These are phyloP conservation scores for Pristionchus exspectatus DNA, from an alignment of 2,888 invertebrate species.

Conservation along the genomic window DNA sequence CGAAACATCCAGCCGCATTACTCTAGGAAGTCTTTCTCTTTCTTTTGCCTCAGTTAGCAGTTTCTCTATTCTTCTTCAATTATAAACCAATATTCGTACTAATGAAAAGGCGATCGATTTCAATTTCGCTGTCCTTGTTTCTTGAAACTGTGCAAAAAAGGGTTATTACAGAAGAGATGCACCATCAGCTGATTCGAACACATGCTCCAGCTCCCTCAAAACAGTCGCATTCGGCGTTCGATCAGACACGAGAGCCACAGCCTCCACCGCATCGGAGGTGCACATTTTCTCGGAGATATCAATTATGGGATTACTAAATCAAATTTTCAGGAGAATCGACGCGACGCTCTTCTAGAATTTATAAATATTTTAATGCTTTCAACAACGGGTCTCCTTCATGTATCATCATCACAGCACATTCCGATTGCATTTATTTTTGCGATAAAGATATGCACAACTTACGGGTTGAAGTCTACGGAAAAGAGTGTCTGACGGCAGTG, in stretches of 20 bases:
- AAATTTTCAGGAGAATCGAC: conserved; percentile 49
- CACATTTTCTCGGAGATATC: no score
- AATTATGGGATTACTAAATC: background rate
- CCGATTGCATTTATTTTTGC: background rate
- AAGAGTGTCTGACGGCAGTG: no score
- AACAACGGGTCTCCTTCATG: background rate
- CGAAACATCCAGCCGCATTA: no score
- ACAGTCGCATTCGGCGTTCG: background rate
- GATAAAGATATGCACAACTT: no score
- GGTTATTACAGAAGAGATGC: conserved; percentile 1
- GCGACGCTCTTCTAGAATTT: conserved; percentile 27
- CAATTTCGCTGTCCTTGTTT: no score
- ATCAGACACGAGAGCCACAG: background rate
- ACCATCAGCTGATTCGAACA: background rate
- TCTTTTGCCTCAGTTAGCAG: no score
- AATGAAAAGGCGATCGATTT: no score
- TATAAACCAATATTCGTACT: no score
- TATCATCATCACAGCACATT: conserved; percentile 40
- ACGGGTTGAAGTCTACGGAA: no score
- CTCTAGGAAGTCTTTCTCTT: no score
- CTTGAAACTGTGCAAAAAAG: no score
- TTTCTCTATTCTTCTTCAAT: no score
- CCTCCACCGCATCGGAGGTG: conserved; percentile 41
- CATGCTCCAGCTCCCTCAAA: background rate
- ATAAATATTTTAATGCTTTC: background rate